phyloP scores from a whole-genome alignment of 2,797 vertebrate species.

The Micropoecilia bifurca region DNA sequence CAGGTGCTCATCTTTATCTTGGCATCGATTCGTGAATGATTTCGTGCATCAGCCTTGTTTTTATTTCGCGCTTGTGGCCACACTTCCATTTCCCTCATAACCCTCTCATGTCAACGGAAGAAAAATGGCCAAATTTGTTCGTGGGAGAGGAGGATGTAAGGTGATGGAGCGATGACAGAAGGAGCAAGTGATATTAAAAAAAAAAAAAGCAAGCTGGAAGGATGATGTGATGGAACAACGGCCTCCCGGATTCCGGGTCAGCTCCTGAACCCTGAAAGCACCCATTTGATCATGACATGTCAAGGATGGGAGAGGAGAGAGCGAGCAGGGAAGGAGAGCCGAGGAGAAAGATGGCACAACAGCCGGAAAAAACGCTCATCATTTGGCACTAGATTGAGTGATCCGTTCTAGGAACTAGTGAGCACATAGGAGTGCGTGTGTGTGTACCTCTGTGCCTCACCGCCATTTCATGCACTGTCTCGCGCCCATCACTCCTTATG shows the following conservation, averaged over 20 bases:
- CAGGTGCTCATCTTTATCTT: constrained; percentile 37
- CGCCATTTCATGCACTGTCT: constrained; percentile 70
- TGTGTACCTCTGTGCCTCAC: constrained; percentile 34
- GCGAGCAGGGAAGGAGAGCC: constrained; percentile 15
- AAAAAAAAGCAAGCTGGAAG: constrained; percentile 45
- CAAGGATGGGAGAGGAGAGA: constrained; percentile 66
- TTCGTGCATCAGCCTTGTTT: constrained; percentile 52
- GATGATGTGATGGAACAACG: constrained; percentile 65
- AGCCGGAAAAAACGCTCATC: constrained; percentile 56
- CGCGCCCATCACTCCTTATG: constrained; percentile 66
- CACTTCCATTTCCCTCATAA: constrained; percentile 47
- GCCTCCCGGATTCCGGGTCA: constrained; percentile 72
- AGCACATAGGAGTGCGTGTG: constrained; percentile 34
- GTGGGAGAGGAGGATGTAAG: constrained; percentile 62
- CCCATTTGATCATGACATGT: constrained; percentile 78
- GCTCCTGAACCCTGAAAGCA: constrained; percentile 73
- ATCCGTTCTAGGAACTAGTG: constrained; percentile 65
- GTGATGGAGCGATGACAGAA: constrained; percentile 68
- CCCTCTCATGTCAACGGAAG: constrained; percentile 52
- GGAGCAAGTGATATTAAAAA: constrained; percentile 63
- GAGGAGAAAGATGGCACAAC: constrained; percentile 59
- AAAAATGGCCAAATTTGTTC: constrained; percentile 63
- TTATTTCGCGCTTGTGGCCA: constrained; percentile 64
- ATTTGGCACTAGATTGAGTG: constrained; percentile 69
- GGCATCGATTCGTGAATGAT: constrained; percentile 45